Evolutionary conservation across 2,797 vertebrate species (phyloP).

Genomic region (Alca torda): DNA sequence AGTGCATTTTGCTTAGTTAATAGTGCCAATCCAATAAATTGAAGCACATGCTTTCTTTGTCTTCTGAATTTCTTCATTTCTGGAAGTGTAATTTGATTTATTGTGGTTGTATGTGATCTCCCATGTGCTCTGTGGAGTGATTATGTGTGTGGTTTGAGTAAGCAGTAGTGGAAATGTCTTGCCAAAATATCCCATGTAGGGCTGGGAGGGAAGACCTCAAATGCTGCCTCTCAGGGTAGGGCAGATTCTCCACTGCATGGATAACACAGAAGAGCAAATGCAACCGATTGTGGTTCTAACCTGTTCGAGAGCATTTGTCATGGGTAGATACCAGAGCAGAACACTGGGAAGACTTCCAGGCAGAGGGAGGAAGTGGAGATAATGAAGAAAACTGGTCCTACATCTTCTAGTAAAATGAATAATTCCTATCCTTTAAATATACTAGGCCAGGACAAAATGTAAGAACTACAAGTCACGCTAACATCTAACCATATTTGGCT

Average conservation of each 20-base stretch:
- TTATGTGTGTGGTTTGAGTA: background rate
- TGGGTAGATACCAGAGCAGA: background rate
- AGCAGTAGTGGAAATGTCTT: background rate
- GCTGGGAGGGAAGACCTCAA: background rate
- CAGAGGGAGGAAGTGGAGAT: background rate
- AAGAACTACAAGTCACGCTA: background rate
- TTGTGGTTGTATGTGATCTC: background rate
- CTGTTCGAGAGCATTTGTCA: background rate
- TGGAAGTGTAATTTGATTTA: background rate
- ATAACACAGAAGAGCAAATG: background rate
- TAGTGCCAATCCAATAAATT: background rate
- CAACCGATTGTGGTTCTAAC: background rate
- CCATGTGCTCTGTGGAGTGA: background rate
- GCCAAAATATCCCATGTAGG: background rate
- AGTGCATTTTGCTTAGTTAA: background rate
- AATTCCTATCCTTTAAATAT: background rate
- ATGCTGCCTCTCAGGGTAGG: accelerated
- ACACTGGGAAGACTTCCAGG: background rate
- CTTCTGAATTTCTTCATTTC: background rate
- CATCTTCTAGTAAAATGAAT: background rate
- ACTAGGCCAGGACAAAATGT: background rate
- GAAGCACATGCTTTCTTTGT: background rate
- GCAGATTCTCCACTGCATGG: background rate
- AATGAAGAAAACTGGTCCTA: background rate
- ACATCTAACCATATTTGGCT: background rate